These are phyloP conservation scores for Tetranychus piercei DNA, from an alignment of 2,888 invertebrate genomes.

Conservation along the genomic window DNA sequence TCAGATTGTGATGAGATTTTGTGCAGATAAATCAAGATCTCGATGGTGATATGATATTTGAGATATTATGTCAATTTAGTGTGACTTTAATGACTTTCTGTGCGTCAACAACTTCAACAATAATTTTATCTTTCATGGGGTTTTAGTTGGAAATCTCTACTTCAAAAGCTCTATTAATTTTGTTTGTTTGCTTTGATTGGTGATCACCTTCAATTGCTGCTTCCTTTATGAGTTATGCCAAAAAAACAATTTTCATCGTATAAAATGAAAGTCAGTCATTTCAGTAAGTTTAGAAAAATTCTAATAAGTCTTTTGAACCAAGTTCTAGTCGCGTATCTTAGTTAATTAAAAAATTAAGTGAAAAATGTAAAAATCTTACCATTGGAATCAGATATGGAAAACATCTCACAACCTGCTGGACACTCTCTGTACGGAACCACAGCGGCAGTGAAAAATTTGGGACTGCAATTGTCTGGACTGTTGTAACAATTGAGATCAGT, in stretches of 20 bases:
- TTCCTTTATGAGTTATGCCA: not conserved
- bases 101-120: too few relatives aligned
- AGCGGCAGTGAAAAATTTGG: constrained; percentile 16
- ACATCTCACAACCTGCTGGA: constrained; percentile 22
- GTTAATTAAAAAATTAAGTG: too few relatives aligned
- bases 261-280: not conserved
- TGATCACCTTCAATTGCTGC: not conserved
- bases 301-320: not conserved
- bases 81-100: not conserved
- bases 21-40: not conserved
- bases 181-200: not conserved
- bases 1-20: not conserved
- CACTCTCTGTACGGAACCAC: constrained; percentile 18
- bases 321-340: not conserved
- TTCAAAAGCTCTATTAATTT: not conserved
- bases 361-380: constrained; percentile 10
- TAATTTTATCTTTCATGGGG: too few relatives aligned
- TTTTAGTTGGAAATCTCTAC: not conserved
- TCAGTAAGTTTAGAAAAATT: not conserved
- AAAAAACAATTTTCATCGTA: not conserved
- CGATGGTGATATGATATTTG: not conserved
- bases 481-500: constrained; percentile 21
- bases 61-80: not conserved
- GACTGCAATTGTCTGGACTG: constrained; percentile 20
- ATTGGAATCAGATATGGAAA: constrained; percentile 21